phyloP scores from a whole-genome alignment of 1,140 invertebrate genomes.

The Drosophila burlai region DNA sequence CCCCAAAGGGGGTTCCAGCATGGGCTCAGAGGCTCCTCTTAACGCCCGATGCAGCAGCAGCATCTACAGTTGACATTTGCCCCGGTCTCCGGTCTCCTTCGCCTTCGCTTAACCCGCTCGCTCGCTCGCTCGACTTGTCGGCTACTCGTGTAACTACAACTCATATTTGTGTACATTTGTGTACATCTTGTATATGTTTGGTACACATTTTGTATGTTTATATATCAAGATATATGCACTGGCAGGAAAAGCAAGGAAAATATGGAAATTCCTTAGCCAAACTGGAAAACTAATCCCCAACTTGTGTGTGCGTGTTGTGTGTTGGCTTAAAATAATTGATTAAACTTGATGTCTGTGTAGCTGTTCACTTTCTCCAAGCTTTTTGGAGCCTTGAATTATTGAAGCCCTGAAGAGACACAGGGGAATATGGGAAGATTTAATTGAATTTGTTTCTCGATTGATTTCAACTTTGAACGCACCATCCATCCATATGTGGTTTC shows the following conservation, averaged over 20 bases:
- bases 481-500: conserved; percentile 1
- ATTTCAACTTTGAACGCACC: not conserved
- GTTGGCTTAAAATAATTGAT: conserved; percentile 13
- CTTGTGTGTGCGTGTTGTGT: not conserved
- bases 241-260: conserved; percentile 14
- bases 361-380: not conserved
- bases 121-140: conserved; percentile 10
- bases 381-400: conserved; percentile 17
- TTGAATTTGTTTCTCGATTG: conserved; percentile 15
- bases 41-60: conserved; percentile 23
- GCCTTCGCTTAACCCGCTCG: not conserved
- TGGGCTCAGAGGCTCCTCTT: not conserved
- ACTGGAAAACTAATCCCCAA: conserved; percentile 9
- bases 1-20: conserved; percentile 18
- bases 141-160: conserved; percentile 50
- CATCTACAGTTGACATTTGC: conserved; percentile 46
- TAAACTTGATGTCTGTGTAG: not conserved
- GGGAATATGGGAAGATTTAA: conserved; percentile 6
- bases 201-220: conserved; percentile 8
- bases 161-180: conserved; percentile 42
- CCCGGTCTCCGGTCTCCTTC: conserved; percentile 14
- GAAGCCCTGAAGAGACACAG: not conserved
- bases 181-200: conserved; percentile 18
- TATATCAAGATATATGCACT: conserved; percentile 3
- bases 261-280: conserved; percentile 1